A percentile compares a stretch with the other conserved stretches of the same genome.
These are phyloP conservation scores for Drosophila colorata DNA, from an alignment of 2,888 invertebrate genomes.

Conservation along the genomic window DNA sequence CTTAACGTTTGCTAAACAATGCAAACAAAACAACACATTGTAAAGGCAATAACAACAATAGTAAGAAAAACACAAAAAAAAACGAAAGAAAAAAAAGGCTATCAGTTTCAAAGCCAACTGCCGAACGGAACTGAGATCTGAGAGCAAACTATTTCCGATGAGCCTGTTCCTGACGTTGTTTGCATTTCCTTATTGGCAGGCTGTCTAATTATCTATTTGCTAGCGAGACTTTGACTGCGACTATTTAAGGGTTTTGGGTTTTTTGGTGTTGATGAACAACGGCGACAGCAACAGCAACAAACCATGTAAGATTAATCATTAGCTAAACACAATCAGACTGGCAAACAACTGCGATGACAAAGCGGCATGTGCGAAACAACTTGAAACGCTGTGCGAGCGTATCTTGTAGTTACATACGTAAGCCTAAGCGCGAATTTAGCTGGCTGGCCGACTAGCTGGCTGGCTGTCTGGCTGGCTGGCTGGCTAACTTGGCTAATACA, in stretches of 20 bases:
- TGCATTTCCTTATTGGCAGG: conserved; percentile 72
- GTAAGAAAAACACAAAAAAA: conserved; percentile 11
- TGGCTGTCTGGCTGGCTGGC: conserved; percentile 8
- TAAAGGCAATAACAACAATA: conserved; percentile 34
- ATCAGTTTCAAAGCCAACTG: conserved; percentile 43
- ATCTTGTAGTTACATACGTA: conserved; percentile 46
- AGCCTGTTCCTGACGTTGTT: conserved; percentile 45
- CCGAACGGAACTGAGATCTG: conserved; percentile 15
- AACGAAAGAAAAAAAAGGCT: conserved; percentile 16
- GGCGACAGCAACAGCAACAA: conserved; percentile 13
- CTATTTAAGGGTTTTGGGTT: conserved; percentile 71
- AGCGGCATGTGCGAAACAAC: conserved; percentile 7
- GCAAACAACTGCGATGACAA: conserved; percentile 36
- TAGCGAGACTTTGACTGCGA: conserved; percentile 55
- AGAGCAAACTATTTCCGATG: conserved; percentile 17
- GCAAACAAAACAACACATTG: conserved; percentile 58
- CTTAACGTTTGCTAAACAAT: conserved; percentile 59
- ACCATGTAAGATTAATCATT: conserved; percentile 35
- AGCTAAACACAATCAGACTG: conserved; percentile 37
- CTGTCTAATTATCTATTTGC: conserved; percentile 70
- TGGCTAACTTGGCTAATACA: conserved; percentile 30
- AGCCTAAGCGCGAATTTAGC: conserved; percentile 25
- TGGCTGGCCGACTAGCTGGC: not conserved
- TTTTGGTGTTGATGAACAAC: conserved; percentile 64
- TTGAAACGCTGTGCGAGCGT: conserved; percentile 31